Base-by-base conservation (phyloP, 2,888 invertebrate species). In the Subacronicta megacephala region DNA sequence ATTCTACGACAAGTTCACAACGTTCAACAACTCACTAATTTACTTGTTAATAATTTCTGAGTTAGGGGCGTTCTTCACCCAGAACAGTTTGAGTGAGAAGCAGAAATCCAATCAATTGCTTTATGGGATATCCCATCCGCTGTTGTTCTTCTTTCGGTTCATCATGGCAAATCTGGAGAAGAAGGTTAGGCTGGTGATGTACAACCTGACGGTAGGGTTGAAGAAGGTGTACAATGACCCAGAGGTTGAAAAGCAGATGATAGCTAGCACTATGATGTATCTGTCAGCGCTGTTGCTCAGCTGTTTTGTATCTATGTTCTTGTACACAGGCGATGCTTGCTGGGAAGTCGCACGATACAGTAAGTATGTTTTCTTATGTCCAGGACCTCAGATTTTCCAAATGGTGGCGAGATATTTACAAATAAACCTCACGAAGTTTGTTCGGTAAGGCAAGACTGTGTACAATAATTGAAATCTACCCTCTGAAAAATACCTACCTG, bases 221-320 rank as follows among this genome's bases (percentile, higher is more conserved):
- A 89, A 88, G 52, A 51, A 51, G 2, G 49, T 72, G 0, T 71
- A 83, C 55, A 89, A 86, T 41, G 85, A 90, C 49, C 45, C 53
- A 0, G 59, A 70, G 3, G 75, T 88, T 7, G 89, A 91, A 36
- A 60, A 50, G 40, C 56, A 75, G 7, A 87, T 89, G 85, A 80
- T 90, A 5, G 75, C 52, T 26, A 83, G 71, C 38, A 64, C 77
- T 0, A 63, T 66, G 33, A 29, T 70, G 2, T 85, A 80, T 31
- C 57, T 79, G 0, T 35, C 54, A 0, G 73, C 79, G 0, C 75
- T 82, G 31, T 4, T 77, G 0, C 36, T 51, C 1, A 69, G 46
- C 36, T 75, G 72, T 18, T 0, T 15, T 1, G 0, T 74, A 26
- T 51, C 76, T 1, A 62, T 79, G 70, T 0, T 66, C 10, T 53